Conservation (phyloP, 1,140 invertebrate genomes). For the Metaphire vulgaris region DNA sequence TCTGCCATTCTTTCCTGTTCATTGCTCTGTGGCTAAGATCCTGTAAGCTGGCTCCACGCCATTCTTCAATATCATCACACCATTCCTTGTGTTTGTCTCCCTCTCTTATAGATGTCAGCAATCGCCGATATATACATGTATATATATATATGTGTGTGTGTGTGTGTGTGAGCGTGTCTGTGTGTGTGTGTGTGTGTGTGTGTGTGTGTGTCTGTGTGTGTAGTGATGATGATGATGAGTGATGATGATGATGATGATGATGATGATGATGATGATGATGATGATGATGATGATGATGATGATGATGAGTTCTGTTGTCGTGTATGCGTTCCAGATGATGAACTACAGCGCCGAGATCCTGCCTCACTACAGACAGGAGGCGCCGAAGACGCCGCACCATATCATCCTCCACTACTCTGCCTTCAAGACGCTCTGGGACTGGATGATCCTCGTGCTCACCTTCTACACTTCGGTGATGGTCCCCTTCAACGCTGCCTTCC, state of each 20-base stretch:
- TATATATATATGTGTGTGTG: no score
- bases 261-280: conserved; percentile 28
- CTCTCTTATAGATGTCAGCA: background rate
- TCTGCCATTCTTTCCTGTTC: no score
- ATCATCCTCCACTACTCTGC: conserved; percentile 98
- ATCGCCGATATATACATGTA: background rate
- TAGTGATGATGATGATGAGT: conserved; percentile 27
- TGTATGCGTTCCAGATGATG: background rate
- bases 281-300: conserved; percentile 27
- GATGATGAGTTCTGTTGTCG: conserved; percentile 3
- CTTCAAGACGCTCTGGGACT: conserved; percentile 96
- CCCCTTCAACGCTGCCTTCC: conserved; percentile 99
- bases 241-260: conserved; percentile 26
- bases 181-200: no score
- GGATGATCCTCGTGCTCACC: conserved; percentile 90
- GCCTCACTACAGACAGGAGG: conserved; percentile 98
- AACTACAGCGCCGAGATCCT: conserved; percentile 83
- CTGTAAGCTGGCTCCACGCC: no score
- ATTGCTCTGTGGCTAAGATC: no score
- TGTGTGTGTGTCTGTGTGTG: conserved; percentile 1
- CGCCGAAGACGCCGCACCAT: conserved; percentile 97
- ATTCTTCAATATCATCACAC: no score
- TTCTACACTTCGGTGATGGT: conserved; percentile 99
- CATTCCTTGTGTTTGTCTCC: no score
- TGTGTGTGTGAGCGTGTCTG: no score